Base-by-base conservation (phyloP, 1,140 invertebrate genomes). In the Eubasilissa regina region DNA sequence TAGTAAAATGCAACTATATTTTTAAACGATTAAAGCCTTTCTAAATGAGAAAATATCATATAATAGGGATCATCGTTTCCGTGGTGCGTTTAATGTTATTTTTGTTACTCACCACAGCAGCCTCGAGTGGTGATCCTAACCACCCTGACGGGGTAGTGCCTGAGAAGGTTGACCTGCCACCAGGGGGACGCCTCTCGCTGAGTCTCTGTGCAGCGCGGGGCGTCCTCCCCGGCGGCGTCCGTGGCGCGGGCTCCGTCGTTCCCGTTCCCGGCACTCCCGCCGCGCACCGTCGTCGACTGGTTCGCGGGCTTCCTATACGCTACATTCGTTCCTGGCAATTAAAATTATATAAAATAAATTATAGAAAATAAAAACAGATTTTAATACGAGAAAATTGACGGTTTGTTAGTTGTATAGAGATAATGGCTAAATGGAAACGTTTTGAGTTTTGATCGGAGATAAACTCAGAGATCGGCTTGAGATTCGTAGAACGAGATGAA, bases 141-240 rank as follows among this genome's bases (percentile, higher is more conserved):
- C 9, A 95, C 94, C 84, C 94, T 93, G 47, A 97, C 93, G 10
- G 95, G 91, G 85, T 97, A 96, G 11, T 95, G 92, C 55, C 94
- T 90, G 6, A 98, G 89, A 12, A 98, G 88, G 85, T 98, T 95
- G 0, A 97, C 96, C 79, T 94, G 93, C 96, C 96, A 98, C 95
- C 96, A 97, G 0, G 96, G 96, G 11, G 95, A 96, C 0, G 93
- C 92, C 84, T 97, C 96, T 70, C 93, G 93, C 83, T 95, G 93
- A 0, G 96, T 98, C 87, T 97, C 96, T 0, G 95, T 96, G 86
- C 97, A 97, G 77, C 94, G 89, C 84, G 94, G 94, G 0, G 94
- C 94, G 84, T 97, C 96, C 83, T 97, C 95, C 0, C 93, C 95
- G 78, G 92, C 94, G 84, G 97, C 95, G 72, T 97, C 94, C 0